phyloP scores from a whole-genome alignment of 1,140 invertebrate genomes.

The Megalopta genalis region DNA sequence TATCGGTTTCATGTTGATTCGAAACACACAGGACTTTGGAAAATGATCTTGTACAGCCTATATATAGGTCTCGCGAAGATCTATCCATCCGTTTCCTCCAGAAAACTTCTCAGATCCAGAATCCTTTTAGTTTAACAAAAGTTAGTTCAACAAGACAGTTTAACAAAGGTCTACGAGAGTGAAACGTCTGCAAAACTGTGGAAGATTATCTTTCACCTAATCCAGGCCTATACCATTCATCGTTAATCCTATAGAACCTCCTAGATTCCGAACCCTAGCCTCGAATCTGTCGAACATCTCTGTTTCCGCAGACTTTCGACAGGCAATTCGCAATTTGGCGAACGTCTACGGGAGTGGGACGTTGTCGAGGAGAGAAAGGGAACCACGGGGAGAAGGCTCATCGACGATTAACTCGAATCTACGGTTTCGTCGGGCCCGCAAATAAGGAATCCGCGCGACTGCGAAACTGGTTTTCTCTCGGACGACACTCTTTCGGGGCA shows the following conservation, averaged over 20 bases:
- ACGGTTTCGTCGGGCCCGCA: constrained; percentile 72
- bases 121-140: no score
- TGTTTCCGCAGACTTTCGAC: no score
- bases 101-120: background rate
- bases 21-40: background rate
- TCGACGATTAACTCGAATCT: constrained; percentile 78
- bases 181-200: no score
- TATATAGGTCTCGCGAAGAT: background rate
- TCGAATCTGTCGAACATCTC: no score
- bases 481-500: constrained; percentile 47
- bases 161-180: no score
- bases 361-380: background rate
- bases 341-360: background rate
- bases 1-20: no score
- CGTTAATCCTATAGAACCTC: no score
- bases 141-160: no score
- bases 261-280: no score
- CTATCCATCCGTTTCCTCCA: no score
- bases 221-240: no score
- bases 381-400: constrained; percentile 65
- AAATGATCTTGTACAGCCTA: background rate
- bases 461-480: constrained; percentile 71
- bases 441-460: constrained; percentile 69
- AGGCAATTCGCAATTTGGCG: constrained; percentile 3
- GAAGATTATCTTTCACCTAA: no score